Conservation (phyloP, 37 sponge, comb jelly and placozoan species). For the Corticium candelabrum region DNA sequence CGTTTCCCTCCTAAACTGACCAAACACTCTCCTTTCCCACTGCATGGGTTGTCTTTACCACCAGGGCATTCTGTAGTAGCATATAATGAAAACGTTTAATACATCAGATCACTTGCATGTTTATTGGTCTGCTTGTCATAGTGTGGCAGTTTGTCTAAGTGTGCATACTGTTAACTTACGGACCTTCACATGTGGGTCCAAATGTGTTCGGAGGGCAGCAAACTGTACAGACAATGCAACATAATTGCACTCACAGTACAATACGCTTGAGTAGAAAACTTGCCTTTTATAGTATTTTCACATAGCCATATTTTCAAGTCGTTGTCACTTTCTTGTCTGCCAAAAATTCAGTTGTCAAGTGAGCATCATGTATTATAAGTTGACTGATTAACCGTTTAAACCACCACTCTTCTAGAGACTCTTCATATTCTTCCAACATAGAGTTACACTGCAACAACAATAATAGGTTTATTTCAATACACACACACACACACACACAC, state of each 20-base stretch:
- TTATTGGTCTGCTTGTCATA: too few relatives aligned
- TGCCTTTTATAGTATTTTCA: slow-evolving; percentile 32
- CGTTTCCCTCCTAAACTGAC: slow-evolving; percentile 28
- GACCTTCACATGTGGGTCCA: slow-evolving; percentile 56
- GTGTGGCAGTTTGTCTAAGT: too few relatives aligned
- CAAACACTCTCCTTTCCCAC: slow-evolving; percentile 65
- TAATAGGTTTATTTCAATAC: not conserved
- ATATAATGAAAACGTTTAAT: not conserved
- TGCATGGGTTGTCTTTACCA: slow-evolving; percentile 52
- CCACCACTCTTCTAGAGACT: slow-evolving; percentile 87
- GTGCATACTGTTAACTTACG: too few relatives aligned
- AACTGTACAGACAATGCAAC: slow-evolving; percentile 16
- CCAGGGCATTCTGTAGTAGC: slow-evolving; percentile 63
- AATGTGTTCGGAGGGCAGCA: slow-evolving; percentile 60
- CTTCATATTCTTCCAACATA: slow-evolving; percentile 58
- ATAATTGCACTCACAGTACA: too few relatives aligned
- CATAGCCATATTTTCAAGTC: slow-evolving; percentile 65
- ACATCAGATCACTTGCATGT: too few relatives aligned
- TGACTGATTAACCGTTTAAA: slow-evolving; percentile 71
- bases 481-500: not conserved
- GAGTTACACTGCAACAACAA: slow-evolving; percentile 42
- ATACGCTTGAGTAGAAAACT: too few relatives aligned
- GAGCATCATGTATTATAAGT: too few relatives aligned
- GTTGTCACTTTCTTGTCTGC: slow-evolving; percentile 2
- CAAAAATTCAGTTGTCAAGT: too few relatives aligned